Base-by-base conservation (phyloP, 1,140 invertebrate genomes). In the Cylas formicarius region DNA sequence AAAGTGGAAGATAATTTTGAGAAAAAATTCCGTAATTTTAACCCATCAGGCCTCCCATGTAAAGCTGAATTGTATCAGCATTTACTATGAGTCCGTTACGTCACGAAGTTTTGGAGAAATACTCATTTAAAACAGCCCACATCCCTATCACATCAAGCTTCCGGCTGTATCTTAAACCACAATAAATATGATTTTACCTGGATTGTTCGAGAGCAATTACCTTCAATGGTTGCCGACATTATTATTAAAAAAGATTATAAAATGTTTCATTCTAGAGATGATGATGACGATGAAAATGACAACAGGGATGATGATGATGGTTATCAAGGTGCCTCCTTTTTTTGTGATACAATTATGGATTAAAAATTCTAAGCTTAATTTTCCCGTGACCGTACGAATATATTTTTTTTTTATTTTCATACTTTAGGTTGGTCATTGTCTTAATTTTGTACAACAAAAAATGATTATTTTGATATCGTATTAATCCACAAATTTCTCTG, bases 111-210 rank as follows among this genome's bases (percentile, higher is more conserved):
- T 26, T 44, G 31, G 46, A 24, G 22, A 36, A 35, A 48, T 23
- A 27, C 34, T 36, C 26, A 48, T 27, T 31, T 36, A 11, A 38
- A 44, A 36, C 28, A 43, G 36, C 43, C 43, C 26, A 36, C 24
- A 27, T 44, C n/a, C 27, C 31, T 37, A 44, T 37, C 21, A 19
- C 33, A 23, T 28, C 9, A 28, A 14, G 43, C 33, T 44, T 37
- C 23, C 22, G 43, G 31, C 36, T 44, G 42, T 31, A 44, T 6
- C 21, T 35, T 36, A 19, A 44, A 36, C 10, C 14, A 44, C 22
- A 26, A 32, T 32, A 42, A 44, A 22, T 44, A 35, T 44, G 42
- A 44, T 44, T 44, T 44, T 36, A 24, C 36, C 22, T 44, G 42
- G 42, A 35, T 44, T 36, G 31, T 44, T 20, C 31, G 32, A 36